Evolutionary conservation across 37 sponge, comb jelly and placozoan species (phyloP), one percentile per base, ranked within the genome.

Genomic region (Diacarnus erythraeanus): DNA sequence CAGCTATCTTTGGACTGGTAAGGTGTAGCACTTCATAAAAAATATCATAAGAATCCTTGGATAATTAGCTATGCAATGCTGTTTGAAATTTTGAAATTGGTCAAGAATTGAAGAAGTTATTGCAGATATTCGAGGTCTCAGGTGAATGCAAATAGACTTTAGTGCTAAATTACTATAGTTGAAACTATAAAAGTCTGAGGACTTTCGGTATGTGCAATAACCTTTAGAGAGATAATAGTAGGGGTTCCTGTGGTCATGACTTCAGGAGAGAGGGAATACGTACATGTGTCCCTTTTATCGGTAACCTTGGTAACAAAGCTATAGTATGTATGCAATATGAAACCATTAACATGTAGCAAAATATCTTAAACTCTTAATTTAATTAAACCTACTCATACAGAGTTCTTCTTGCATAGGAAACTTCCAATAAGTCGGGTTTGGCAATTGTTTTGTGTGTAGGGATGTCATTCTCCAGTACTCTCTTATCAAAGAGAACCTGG

Each of bases 241-340:
- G 80, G 66, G 38, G 69, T 37, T 1, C 29, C 71, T 3, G 17
- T 26, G 39, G 67, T 60, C 18, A 63, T 68, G 4, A 88, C 36
- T 25, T 82, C 88, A 68, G 72, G 42, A 21, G 77, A 82, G 27
- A 77, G 51, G 0, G 73, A 36, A 42, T 88, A 88, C 36, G 41
- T 66, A 26, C 72, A 57, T 21, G 59, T 56, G 72, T 82, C 74
- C 6, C 88, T 56, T 39, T 76, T 64, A 18, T 9, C 23, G 30
- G 76, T 66, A 12, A 88, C 72, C 34, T 72, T 42, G 44, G n/a
- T 26, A 43, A 88, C 72, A 71, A 37, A 88, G 47, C 88, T 88
- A 37, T 8, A 59, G 0, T 0, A 29, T n/a, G n/a, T n/a, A n/a
- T n/a, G n/a, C n/a, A n/a, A n/a, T n/a, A n/a, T n/a, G n/a, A n/a